Evolutionary conservation across 2,888 invertebrate genomes (phyloP), one percentile per base, ranked within the genome.

Genomic region (Halictus quadricinctus): DNA sequence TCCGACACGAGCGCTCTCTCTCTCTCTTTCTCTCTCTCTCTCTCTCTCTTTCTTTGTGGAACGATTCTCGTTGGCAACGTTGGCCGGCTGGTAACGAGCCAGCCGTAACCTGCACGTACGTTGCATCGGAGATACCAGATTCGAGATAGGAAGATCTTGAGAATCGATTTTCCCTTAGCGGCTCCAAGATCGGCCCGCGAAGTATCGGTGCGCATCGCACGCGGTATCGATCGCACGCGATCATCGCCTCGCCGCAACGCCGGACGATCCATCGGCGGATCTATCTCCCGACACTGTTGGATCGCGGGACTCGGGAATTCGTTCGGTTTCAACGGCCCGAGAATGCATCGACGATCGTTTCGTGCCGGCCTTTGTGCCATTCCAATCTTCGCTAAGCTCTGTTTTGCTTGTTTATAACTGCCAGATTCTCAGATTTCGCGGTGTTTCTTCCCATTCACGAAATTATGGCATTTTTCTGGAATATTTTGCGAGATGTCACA

Each of bases 141-240:
- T 83, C 80, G 82, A 91, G 91, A 91, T 91, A 91, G 83, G 79
- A 46, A 83, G 90, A 91, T 91, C 90, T 81, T 79, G 84, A 82
- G 90, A 90, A 91, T 90, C 91, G 91, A 92, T 91, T 90, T 85
- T 89, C 87, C 84, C 60, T 81, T 69, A 25, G 79, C 86, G 82
- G 87, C 85, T 74, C 60, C 76, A 54, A 79, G 85, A 81, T 77
- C 89, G 60, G 73, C 13, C 72, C 76, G 64, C 50, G 48, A 29
- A 36, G n/a, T 50, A 75, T 80, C 76, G 83, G 36, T 36, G 81
- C 41, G 54, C 70, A 43, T 73, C 43, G 60, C 72, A 54, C 78
- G 60, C 74, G 82, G 75, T 64, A 89, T 87, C 89, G 86, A 89
- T 88, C 83, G 83, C 66, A 66, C 87, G 78, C 81, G 84, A 88